Conservation (phyloP, 2,113 vertebrate species). For the Cyprinus carpio region DNA sequence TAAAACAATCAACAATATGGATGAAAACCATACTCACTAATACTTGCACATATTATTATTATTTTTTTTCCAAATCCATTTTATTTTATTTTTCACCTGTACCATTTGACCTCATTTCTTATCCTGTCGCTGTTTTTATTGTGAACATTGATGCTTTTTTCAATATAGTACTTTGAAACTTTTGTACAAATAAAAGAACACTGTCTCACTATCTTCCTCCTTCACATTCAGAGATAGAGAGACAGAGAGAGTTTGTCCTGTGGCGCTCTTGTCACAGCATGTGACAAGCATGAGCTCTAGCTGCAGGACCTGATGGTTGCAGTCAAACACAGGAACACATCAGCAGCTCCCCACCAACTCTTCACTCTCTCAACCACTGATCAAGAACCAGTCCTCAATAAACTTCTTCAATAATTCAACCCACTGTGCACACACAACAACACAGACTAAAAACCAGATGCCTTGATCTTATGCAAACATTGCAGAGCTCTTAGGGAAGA, state of each 20-base stretch:
- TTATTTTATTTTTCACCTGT: background rate
- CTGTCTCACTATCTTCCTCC: background rate
- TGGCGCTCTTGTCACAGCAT: slow-evolving; percentile 36
- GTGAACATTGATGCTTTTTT: background rate
- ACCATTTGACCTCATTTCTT: background rate
- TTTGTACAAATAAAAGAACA: background rate
- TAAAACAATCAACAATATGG: background rate
- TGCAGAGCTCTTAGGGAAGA: slow-evolving; percentile 14
- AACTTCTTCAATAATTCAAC: slow-evolving; percentile 10
- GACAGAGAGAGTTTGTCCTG: slow-evolving; percentile 10
- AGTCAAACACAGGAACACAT: slow-evolving; percentile 34
- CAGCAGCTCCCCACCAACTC: slow-evolving; percentile 9
- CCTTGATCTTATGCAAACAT: background rate
- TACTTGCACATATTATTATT: background rate
- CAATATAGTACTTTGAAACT: background rate
- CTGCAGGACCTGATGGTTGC: slow-evolving; percentile 31
- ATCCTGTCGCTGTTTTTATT: too few relatives aligned
- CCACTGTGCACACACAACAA: background rate
- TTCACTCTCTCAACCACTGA: background rate
- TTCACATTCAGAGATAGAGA: background rate
- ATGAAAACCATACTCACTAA: background rate
- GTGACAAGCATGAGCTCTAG: background rate
- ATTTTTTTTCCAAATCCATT: background rate
- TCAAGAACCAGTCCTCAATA: background rate
- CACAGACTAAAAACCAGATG: background rate